Base-by-base conservation (phyloP, 2,888 invertebrate species). In the Andrena minutula region DNA sequence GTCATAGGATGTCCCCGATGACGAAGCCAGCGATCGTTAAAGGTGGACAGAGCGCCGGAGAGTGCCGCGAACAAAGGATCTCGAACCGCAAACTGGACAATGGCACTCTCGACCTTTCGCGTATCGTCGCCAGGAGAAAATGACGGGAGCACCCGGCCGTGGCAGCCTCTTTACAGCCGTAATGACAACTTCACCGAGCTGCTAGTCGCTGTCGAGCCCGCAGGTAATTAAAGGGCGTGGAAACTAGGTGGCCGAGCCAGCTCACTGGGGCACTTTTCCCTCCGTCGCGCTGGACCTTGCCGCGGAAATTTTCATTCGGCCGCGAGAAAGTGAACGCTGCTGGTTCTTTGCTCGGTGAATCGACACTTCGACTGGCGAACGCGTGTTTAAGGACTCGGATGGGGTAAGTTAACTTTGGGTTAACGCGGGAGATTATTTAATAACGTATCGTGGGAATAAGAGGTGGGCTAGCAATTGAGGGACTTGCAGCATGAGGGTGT, bases 181-280 rank as follows among this genome's bases (percentile, higher is more conserved):
- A 86, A 86, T 75, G 79, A 79, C 75, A 78, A 79, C 65, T 82
- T 86, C 79, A 30, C 60, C 75, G 65, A 65, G 58, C 47, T 61
- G 32, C 65, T 58, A 49, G 75, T 71, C 68, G 64, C 78, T 68
- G 75, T 20, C 65, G 66, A 74, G 72, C 53, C 72, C 60, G 79
- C 53, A 58, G 79, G 74, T 88, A 88, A 88, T 87, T 88, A 88
- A 84, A 87, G 87, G 88, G 79, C 82, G 81, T 86, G 86, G 84
- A 87, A 75, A 86, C 74, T 77, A 76, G 86, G 73, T 73, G 53
- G 79, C 71, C 73, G 71, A 32, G 58, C n/a, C 58, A 47, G 71
- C 71, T 71, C 23, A 74, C 51, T 23, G 32, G 72, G 26, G 41
- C 66, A 35, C 28, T 66, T 83, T 71, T 80, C 64, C 65, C 66